These are phyloP conservation scores for Bombyx mori DNA, from an alignment of 1,140 invertebrate species.

Conservation along the genomic window ASM3026992v2 NC_085116.1:7862001-7862500, in stretches of 20 bases:
- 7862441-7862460: slow-evolving; percentile 44
- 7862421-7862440: slow-evolving; percentile 31
- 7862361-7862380: slow-evolving; percentile 42
- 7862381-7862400: slow-evolving; percentile 45
- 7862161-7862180: slow-evolving; percentile 67
- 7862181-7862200: slow-evolving; percentile 57
- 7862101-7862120: slow-evolving; percentile 27
- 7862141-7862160: slow-evolving; percentile 57
- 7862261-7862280: not conserved
- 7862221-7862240: slow-evolving; percentile 8
- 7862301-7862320: slow-evolving; percentile 20
- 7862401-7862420: slow-evolving; percentile 46
- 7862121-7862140: slow-evolving; percentile 40
- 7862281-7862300: not conserved
- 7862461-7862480: slow-evolving; percentile 53
- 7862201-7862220: slow-evolving; percentile 63
- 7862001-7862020: too few species aligned
- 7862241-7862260: not conserved
- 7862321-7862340: slow-evolving; percentile 64
- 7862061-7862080: not conserved
- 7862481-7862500: slow-evolving; percentile 39
- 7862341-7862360: slow-evolving; percentile 47
- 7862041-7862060: too few species aligned
- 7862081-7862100: not conserved
- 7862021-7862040: too few species aligned